These are phyloP conservation scores for Apamea anceps DNA, from an alignment of 2,888 invertebrate species.

Conservation along the genomic window DNA sequence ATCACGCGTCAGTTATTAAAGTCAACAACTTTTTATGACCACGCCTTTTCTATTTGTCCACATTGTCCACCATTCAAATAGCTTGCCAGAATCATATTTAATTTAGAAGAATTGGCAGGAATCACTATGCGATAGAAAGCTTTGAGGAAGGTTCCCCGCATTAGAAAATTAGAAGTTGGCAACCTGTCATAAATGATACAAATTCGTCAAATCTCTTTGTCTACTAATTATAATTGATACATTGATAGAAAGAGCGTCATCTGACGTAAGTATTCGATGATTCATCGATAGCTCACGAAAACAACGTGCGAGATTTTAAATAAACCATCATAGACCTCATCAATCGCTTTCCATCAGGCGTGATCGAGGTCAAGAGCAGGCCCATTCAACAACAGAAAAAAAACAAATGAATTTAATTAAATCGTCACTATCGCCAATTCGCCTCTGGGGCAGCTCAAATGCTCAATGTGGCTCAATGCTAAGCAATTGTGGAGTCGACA, in stretches of 20 bases:
- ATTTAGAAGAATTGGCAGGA: conserved; percentile 35
- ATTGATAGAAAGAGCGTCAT: conserved; percentile 18
- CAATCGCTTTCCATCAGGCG: not conserved
- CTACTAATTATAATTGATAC: not conserved
- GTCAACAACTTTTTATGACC: not conserved
- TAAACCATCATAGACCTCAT: not conserved
- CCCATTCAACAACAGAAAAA: conserved; percentile 3
- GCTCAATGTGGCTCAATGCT: conserved; percentile 58
- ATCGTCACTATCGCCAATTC: conserved; percentile 59
- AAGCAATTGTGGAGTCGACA: conserved; percentile 50
- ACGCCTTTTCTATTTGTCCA: not conserved
- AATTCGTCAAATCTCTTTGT: conserved; percentile 40
- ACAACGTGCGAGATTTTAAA: conserved; percentile 47
- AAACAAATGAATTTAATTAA: conserved; percentile 51
- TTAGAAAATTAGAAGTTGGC: conserved; percentile 34
- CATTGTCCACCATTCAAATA: conserved; percentile 13
- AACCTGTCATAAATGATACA: conserved; percentile 18
- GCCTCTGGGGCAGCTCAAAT: conserved; percentile 50
- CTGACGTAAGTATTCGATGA: conserved; percentile 46
- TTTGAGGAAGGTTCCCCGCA: not conserved
- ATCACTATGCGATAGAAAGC: not conserved
- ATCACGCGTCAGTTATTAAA: conserved; percentile 12
- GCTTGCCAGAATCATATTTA: conserved; percentile 18
- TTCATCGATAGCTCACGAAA: conserved; percentile 51
- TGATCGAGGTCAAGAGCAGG: not conserved